Evolutionary conservation across 2,888 invertebrate genomes (phyloP).

Genomic region (Scelioninae gen. 1): DNA sequence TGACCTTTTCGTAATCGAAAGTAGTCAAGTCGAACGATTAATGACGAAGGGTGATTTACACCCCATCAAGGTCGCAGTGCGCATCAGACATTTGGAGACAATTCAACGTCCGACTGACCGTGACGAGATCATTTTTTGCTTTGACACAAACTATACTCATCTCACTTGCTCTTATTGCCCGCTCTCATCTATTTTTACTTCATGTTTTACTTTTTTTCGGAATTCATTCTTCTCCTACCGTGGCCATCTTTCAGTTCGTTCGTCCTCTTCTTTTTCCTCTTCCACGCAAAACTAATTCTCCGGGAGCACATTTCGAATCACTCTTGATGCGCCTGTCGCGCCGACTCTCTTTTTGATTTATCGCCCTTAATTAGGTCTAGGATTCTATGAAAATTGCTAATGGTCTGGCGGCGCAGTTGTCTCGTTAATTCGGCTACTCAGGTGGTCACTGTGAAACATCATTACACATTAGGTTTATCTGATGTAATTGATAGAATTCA

Average conservation of each 20-base stretch:
- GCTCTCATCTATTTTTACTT: constrained; percentile 46
- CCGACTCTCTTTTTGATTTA: constrained; percentile 78
- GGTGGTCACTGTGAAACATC: constrained; percentile 47
- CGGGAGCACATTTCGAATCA: constrained; percentile 71
- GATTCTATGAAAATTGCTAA: constrained; percentile 77
- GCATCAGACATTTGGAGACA: constrained; percentile 71
- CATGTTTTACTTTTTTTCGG: constrained; percentile 58
- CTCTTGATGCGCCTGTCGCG: constrained; percentile 72
- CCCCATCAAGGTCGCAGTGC: constrained; percentile 66
- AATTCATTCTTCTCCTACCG: constrained; percentile 63
- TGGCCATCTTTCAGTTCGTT: constrained; percentile 38
- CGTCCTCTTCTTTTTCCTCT: constrained; percentile 62
- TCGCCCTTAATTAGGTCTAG: constrained; percentile 79
- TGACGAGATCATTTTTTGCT: constrained; percentile 71
- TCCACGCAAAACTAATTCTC: constrained; percentile 72
- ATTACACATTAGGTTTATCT: constrained; percentile 30
- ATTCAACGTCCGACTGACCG: constrained; percentile 63
- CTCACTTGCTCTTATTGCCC: constrained; percentile 28
- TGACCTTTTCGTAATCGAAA: constrained; percentile 65
- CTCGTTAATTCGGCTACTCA: constrained; percentile 58
- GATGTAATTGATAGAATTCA: constrained; percentile 41
- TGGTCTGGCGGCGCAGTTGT: constrained; percentile 55
- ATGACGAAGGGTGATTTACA: constrained; percentile 68
- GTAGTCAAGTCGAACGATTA: constrained; percentile 65
- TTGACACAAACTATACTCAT: constrained; percentile 52